phyloP scores from a whole-genome alignment of 2,888 invertebrate species.

The Epirrhoe alternata region DNA sequence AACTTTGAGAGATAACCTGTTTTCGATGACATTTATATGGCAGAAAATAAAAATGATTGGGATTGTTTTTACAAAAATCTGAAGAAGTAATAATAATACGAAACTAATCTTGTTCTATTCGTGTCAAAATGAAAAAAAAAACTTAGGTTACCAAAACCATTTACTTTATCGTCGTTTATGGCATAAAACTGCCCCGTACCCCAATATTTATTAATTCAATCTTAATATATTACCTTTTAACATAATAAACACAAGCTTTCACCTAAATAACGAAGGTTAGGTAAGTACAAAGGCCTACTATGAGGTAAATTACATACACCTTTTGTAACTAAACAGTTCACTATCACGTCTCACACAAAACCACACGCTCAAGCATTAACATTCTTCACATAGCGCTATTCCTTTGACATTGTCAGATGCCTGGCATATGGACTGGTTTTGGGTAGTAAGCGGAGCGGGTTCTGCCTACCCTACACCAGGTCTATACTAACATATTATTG shows the following conservation, averaged over 20 bases:
- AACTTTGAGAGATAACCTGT: constrained; percentile 21
- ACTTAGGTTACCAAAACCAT: no score
- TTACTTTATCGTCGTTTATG: no score
- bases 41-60: constrained; percentile 1
- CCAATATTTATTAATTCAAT: background rate
- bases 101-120: no score
- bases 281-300: constrained; percentile 19
- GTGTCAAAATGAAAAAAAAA: no score
- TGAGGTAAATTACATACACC: constrained; percentile 32
- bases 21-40: constrained; percentile 15
- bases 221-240: background rate
- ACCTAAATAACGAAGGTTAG: constrained; percentile 15
- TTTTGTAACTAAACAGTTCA: constrained; percentile 37
- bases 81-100: background rate
- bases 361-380: constrained; percentile 47
- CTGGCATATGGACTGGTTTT: constrained; percentile 43
- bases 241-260: constrained; percentile 6
- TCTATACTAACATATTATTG: no score
- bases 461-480: background rate
- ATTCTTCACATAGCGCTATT: constrained; percentile 53
- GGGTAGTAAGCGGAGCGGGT: constrained; percentile 22
- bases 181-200: no score
- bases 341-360: constrained; percentile 45
- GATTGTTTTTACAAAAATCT: background rate
- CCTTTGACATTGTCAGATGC: constrained; percentile 59